Evolutionary conservation across 2,797 vertebrate genomes (phyloP), one percentile per base, ranked within the genome.

Genomic region (Buphagus erythrorhynchus): DNA sequence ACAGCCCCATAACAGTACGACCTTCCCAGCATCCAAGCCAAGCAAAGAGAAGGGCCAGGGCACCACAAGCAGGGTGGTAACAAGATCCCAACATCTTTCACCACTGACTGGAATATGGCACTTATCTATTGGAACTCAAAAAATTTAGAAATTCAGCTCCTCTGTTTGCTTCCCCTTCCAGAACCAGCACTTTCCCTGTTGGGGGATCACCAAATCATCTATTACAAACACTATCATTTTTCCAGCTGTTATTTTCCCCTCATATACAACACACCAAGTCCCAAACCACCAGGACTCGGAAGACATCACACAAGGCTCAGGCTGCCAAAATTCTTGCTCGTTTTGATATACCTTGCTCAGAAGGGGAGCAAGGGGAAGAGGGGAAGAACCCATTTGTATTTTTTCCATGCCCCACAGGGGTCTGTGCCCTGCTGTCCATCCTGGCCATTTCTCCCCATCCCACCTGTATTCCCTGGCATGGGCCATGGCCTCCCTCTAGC

Each of bases 401-500:
- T 16, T 31, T 17, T 8, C 19, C 63, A 7, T 17, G 9, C 19
- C 10, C 0, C 38, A 15, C 10, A 16, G 6, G 5, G 8, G 8
- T 18, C 26, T 7, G 16, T 8, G 46, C 3, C 5, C 42, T 16
- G 29, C 79, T 49, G 76, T 11, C 61, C n/a, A 16, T n/a, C 46
- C 48, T 10, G 22, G 38, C 31, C 2, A 0, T 12, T 31, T 12
- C 48, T 77, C 54, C 28, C 14, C 62, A 3, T 36, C 48, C 49
- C 49, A 52, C 49, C 49, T 5, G 28, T 29, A 19, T 19, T 52
- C 28, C 15, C 49, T 52, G 49, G 17, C 48, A 0, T 1, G 29
- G 69, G 59, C 67, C 81, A 35, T 22, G 67, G 43, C 94, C 71
- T 92, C 95, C 95, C 95, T 92, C 96, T 95, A 95, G 95, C 3